Evolutionary conservation across 2,888 invertebrate genomes (phyloP), one percentile per base, ranked within the genome.

Genomic region (Parasteatoda lunata): DNA sequence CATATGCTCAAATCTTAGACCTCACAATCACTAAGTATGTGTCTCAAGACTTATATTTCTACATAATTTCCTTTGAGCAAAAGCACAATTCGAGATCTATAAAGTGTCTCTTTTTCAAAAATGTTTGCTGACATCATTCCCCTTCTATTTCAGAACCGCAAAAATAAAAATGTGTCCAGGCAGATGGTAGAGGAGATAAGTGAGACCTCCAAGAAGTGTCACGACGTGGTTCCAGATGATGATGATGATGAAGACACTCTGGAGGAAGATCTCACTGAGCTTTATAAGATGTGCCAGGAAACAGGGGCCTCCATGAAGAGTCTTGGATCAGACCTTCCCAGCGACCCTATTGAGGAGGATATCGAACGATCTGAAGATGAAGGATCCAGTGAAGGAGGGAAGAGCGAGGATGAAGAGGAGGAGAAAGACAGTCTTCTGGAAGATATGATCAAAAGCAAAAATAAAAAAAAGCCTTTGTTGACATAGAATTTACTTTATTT

Each of bases 281-380:
- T 72, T 15, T n/a, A 51, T 15, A 72, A 72, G 15, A 72, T 72
- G 72, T 72, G 48, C n/a, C 9, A 49, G 9, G 30, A 48, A 13
- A 15, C 9, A 15, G 72, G 52, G 15, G 52, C 49, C 5, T 48
- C 52, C n/a, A 72, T 48, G 6, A 48, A 72, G 52, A 15, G 15
- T 15, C 72, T 48, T 49, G 64, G 75, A 30, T 30, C 30, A 11
- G 48, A 11, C 47, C 30, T 11, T 13, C 47, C 9, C 4, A 47
- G 9, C 9, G 48, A 48, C 47, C n/a, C 5, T 45, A 13, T 69
- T 6, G 72, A 73, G 9, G 80, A 80, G 54, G 69, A 69, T 7
- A 11, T 52, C n/a, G 64, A 79, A n/a, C 30, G n/a, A 5, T 66
- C 80, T 9, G 80, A 80, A 3, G 72, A 72, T 8, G 65, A 72